Conservation (phyloP, 2,113 vertebrate genomes). For the Oostethus manadensis region DNA sequence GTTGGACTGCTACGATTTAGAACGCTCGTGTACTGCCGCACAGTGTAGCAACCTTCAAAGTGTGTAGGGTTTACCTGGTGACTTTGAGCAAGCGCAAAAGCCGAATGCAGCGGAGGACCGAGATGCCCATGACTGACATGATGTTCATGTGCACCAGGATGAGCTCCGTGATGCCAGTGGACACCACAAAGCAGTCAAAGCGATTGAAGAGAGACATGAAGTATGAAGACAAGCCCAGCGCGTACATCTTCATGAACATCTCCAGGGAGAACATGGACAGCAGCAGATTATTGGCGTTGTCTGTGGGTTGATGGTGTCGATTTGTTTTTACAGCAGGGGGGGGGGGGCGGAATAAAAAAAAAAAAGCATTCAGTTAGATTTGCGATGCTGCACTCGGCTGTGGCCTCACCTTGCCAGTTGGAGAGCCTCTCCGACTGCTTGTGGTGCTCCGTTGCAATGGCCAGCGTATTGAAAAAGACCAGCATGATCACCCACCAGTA, state of each 20-base stretch:
- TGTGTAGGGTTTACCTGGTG: conserved; percentile 77
- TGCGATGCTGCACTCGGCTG: background rate
- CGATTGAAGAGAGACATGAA: conserved; percentile 98
- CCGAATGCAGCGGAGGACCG: conserved; percentile 91
- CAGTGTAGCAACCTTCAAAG: too few relatives aligned
- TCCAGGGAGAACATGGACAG: conserved; percentile 84
- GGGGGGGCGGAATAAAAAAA: too few relatives aligned
- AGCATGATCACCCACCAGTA: conserved; percentile 91
- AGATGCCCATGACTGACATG: conserved; percentile 88
- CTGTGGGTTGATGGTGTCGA: conserved; percentile 55
- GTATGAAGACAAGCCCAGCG: conserved; percentile 83
- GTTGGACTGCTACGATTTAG: too few relatives aligned
- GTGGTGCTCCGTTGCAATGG: conserved; percentile 88
- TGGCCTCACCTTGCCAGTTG: conserved; percentile 78
- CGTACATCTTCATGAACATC: conserved; percentile 97
- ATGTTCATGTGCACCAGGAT: conserved; percentile 78
- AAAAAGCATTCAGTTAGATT: background rate
- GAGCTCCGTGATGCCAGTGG: conserved; percentile 83
- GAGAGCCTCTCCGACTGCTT: conserved; percentile 80
- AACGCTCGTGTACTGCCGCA: too few relatives aligned
- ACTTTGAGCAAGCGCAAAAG: conserved; percentile 92
- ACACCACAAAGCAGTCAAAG: conserved; percentile 96
- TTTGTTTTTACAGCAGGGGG: background rate
- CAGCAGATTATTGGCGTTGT: conserved; percentile 81
- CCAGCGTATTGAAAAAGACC: conserved; percentile 89